phyloP scores from a whole-genome alignment of 2,113 vertebrate species.

The Sterrhoptilus dennistouni region DNA sequence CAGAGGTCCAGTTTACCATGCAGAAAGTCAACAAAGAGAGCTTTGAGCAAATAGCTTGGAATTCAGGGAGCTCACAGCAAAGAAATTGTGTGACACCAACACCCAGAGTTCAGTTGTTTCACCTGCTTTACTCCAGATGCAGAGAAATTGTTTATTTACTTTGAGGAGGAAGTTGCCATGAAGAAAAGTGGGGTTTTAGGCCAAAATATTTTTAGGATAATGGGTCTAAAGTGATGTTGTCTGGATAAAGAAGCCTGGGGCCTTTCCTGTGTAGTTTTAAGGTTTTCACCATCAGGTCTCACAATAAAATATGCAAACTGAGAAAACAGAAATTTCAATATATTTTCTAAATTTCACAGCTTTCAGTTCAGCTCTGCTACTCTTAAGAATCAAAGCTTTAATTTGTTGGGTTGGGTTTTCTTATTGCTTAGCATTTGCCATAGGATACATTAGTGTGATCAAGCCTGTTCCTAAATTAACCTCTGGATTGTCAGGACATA shows the following conservation, averaged over 20 bases:
- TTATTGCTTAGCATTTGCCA: background rate
- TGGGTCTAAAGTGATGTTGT: background rate
- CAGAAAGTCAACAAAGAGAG: background rate
- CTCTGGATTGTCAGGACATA: background rate
- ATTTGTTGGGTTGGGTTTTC: rapidly evolving
- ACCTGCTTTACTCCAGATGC: background rate
- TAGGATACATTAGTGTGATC: background rate
- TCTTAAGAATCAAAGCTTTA: background rate
- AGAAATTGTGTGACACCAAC: background rate
- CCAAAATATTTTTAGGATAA: background rate
- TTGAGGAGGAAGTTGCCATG: background rate
- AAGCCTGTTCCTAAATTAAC: background rate
- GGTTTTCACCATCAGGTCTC: background rate
- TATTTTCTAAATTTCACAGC: background rate
- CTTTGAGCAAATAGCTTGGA: background rate
- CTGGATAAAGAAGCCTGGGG: background rate
- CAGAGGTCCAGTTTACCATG: background rate
- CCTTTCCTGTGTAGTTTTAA: background rate
- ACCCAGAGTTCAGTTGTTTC: background rate
- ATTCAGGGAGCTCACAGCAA: background rate
- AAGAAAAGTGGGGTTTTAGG: background rate
- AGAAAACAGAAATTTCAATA: background rate
- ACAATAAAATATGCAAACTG: background rate
- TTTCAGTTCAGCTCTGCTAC: background rate
- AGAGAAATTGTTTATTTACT: background rate